phyloP scores from a whole-genome alignment of 2,888 invertebrate species.

The Asteroscopus sphinx region DNA sequence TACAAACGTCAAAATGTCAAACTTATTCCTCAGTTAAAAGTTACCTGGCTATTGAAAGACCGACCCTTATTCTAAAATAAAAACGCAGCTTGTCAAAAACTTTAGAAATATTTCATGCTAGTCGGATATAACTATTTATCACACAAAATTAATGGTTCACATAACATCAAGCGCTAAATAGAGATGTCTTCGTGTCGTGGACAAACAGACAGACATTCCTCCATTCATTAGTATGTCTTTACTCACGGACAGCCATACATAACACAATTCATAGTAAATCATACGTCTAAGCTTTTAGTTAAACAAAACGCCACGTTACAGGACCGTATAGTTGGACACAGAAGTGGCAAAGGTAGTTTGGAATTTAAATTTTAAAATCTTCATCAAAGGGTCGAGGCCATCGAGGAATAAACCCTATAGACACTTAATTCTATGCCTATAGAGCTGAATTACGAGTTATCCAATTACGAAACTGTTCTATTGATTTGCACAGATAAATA shows the following conservation, averaged over 20 bases:
- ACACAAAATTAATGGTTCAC: conserved; percentile 15
- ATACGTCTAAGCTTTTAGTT: conserved; percentile 42
- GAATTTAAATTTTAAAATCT: too few species aligned
- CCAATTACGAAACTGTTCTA: too few species aligned
- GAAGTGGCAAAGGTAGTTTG: too few species aligned
- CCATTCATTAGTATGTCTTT: conserved; percentile 42
- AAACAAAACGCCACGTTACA: conserved; percentile 31
- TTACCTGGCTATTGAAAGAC: too few species aligned
- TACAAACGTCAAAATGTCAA: too few species aligned
- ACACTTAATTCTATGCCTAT: too few species aligned
- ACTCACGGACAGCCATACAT: conserved; percentile 13
- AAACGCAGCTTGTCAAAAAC: neutral
- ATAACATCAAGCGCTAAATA: conserved; percentile 5
- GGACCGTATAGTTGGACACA: conserved; percentile 16
- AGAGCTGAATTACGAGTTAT: too few species aligned
- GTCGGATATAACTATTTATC: conserved; percentile 13
- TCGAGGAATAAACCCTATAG: too few species aligned
- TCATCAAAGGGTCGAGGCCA: too few species aligned
- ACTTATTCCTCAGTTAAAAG: too few species aligned
- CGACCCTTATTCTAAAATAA: neutral
- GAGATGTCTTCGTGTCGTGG: neutral
- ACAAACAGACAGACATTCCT: conserved; percentile 15
- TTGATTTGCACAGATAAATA: too few species aligned
- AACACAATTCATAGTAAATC: conserved; percentile 44
- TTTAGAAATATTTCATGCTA: neutral